Conservation (phyloP, 2,888 invertebrate species). For the Parnassius apollo region DNA sequence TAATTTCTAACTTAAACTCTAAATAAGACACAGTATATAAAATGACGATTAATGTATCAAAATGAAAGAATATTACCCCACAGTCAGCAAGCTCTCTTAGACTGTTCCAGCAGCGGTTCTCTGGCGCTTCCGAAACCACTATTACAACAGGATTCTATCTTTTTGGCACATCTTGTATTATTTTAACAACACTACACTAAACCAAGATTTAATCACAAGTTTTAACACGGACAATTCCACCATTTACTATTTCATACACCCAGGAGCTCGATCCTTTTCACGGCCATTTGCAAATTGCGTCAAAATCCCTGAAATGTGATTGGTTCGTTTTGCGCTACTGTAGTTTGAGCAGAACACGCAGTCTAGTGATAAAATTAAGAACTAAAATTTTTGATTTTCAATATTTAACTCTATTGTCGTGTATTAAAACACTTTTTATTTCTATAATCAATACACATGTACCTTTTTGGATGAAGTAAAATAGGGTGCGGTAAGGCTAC, state of each 20-base stretch:
- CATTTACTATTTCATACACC: constrained; percentile 75
- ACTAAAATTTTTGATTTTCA: constrained; percentile 41
- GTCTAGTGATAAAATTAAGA: constrained; percentile 46
- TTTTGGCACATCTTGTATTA: constrained; percentile 79
- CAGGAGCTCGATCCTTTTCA: constrained; percentile 76
- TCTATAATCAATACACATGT: constrained; percentile 35
- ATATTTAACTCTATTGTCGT: constrained; percentile 36
- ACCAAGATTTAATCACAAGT: constrained; percentile 63
- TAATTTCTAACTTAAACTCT: constrained; percentile 22
- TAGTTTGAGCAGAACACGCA: constrained; percentile 50
- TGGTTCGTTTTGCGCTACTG: constrained; percentile 70
- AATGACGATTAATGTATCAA: constrained; percentile 44
- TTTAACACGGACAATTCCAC: constrained; percentile 71
- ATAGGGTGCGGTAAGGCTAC: constrained; percentile 75
- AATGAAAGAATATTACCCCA: constrained; percentile 74
- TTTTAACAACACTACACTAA: constrained; percentile 72
- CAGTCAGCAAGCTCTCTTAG: constrained; percentile 74
- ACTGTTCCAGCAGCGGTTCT: constrained; percentile 70
- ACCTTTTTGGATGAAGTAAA: constrained; percentile 43
- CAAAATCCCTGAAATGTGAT: constrained; percentile 74
- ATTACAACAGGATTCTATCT: constrained; percentile 78
- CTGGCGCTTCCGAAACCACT: constrained; percentile 71
- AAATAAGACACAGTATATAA: constrained; percentile 27
- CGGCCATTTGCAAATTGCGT: constrained; percentile 83
- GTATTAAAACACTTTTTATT: constrained; percentile 28